Evolutionary conservation across 2,797 vertebrate genomes (phyloP), one percentile per base, ranked within the genome.

Genomic region (Denticeps clupeoides): DNA sequence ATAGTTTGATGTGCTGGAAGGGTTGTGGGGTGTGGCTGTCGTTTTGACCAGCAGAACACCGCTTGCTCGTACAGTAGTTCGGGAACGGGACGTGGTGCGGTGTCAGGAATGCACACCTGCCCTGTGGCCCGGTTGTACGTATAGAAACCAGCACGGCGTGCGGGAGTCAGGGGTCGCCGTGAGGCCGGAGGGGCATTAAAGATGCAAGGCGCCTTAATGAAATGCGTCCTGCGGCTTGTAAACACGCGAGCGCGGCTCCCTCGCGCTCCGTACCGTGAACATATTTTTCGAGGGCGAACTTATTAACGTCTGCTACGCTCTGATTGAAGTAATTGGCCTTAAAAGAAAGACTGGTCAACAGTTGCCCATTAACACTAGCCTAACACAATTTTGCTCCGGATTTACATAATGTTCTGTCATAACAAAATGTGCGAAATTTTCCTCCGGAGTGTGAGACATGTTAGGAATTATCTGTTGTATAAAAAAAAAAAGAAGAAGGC

Each of bases 331-430:
- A 35, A 37, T 31, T 48, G 32, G 32, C 46, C 46, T 48, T 18
- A 48, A 45, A 48, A 48, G 7, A 48, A 24, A 37, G 46, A 24
- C 31, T 23, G 45, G 22, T 25, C 15, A 26, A 48, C 33, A 37
- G 37, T 37, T 18, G n/a, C 43, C 7, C 43, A 21, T 45, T 18
- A 23, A 32, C 13, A 16, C 22, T 24, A 25, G 13, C 3, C 11
- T 9, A 10, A 22, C n/a, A 13, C 15, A 29, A 35, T 47, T 15
- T 47, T 21, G 3, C 22, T n/a, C 25, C 5, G 24, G 38, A 48
- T 48, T 48, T 13, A 16, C 46, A 48, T 47, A 26, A 35, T 25
- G n/a, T 48, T 35, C 15, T 19, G 2, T 15, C 18, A 37, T n/a
- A n/a, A n/a, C n/a, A n/a, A n/a, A n/a, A n/a, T n/a, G n/a, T n/a